Base-by-base conservation (phyloP, 1,140 invertebrate genomes). In the Conus betulinus region DNA sequence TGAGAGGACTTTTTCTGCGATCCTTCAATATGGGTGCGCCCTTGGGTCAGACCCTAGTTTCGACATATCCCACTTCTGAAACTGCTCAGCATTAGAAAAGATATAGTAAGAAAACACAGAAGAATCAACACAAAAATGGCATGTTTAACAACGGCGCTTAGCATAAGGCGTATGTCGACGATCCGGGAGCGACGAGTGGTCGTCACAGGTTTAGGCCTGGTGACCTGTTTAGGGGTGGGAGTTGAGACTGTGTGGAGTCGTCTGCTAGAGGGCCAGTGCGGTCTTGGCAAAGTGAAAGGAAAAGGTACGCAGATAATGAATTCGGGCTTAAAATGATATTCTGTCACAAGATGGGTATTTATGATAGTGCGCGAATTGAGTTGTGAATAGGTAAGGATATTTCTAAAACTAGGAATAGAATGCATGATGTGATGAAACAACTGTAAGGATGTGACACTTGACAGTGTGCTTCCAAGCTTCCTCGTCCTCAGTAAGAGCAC, bases 161-260 rank as follows among this genome's bases (percentile, higher is more conserved):
- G 39, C 51, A 23, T n/a, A 39, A 78, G 85, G 60, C 25, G 27
- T 79, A 39, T 87, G 17, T 87, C 85, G 53, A 87, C 67, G 25
- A 52, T 52, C 17, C 57, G 6, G 7, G 20, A 71, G 13, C 84
- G 89, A 25, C 57, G 98, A 93, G 98, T 99, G 79, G 99, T 99
- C 11, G 97, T 99, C 0, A 99, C 99, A 0, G 99, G 99, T 15
- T 95, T 99, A 63, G 99, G 99, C 23, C 95, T 98, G 17, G 96
- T 99, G 5, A 97, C 97, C 82, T 98, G 98, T 17, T 94, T 99
- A 27, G 99, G 98, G 82, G 96, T 96, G 88, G 97, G 97, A 85
- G 96, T 96, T 0, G 93, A 96, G 91, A 94, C 97, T 90, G 96
- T 97, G 6, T 99, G 98, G 98, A 93, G 96, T 88, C 96, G 96